A percentile compares a stretch with the other conserved stretches of the same genome.
These are phyloP conservation scores for Cervus canadensis DNA, from an alignment of 2,113 vertebrate species.

Conservation along the genomic window DNA sequence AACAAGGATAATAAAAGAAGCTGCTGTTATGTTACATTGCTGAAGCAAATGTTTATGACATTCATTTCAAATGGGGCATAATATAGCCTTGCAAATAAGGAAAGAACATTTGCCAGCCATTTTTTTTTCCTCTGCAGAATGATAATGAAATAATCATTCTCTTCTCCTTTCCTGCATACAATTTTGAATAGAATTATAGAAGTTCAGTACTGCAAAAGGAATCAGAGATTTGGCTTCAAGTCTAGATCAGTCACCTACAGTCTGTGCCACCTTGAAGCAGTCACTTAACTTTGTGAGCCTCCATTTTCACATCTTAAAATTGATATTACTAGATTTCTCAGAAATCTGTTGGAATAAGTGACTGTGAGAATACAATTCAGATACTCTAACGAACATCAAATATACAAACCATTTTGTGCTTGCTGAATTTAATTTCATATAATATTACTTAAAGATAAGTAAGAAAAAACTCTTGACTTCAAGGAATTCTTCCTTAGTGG, in stretches of 20 bases:
- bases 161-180: background rate
- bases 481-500: background rate
- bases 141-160: constrained; percentile 30
- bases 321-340: background rate
- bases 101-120: constrained; percentile 8
- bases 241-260: background rate
- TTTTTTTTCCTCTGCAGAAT: background rate
- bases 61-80: constrained; percentile 47
- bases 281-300: background rate
- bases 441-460: background rate
- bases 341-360: background rate
- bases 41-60: constrained; percentile 40
- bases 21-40: constrained; percentile 14
- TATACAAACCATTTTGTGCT: background rate
- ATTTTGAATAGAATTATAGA: constrained; percentile 31
- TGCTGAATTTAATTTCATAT: background rate
- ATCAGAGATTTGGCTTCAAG: background rate
- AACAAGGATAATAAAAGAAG: constrained; percentile 54
- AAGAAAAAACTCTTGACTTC: background rate
- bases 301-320: background rate
- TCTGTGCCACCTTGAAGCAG: background rate
- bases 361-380: background rate
- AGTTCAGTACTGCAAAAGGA: background rate
- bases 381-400: background rate
- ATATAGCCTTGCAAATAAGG: constrained; percentile 41